phyloP scores from a whole-genome alignment of 2,888 invertebrate species.

The Abrostola triplasia region DNA sequence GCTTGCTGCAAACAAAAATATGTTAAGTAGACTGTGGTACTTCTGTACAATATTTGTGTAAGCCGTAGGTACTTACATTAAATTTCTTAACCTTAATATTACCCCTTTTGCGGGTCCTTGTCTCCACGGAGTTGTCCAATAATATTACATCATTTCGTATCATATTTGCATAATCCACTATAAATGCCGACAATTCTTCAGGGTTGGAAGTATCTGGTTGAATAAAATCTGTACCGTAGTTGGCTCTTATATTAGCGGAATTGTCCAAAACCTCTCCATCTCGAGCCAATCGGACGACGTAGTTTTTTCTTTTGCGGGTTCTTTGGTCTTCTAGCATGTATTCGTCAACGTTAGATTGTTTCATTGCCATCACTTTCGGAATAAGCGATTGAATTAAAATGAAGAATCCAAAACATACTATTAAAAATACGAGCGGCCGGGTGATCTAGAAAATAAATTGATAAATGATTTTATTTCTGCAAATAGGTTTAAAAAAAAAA shows the following conservation, averaged over 20 bases:
- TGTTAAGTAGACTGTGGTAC: no score
- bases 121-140: conserved; percentile 81
- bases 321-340: conserved; percentile 74
- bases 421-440: conserved; percentile 60
- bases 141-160: conserved; percentile 80
- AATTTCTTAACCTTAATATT: conserved; percentile 74
- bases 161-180: conserved; percentile 82
- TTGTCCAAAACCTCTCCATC: conserved; percentile 67
- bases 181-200: conserved; percentile 75
- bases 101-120: conserved; percentile 79
- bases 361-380: conserved; percentile 69
- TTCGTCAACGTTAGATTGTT: conserved; percentile 68
- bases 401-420: conserved; percentile 68
- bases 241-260: conserved; percentile 61
- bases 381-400: conserved; percentile 68
- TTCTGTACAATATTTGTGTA: no score
- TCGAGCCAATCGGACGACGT: conserved; percentile 67
- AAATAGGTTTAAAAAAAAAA: no score
- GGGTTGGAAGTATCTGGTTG: conserved; percentile 63
- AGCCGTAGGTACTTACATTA: conserved; percentile 63
- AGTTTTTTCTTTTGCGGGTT: conserved; percentile 74
- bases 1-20: conserved; percentile 65
- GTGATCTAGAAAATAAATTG: conserved; percentile 67
- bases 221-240: conserved; percentile 66
- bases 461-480: no score